These are phyloP conservation scores for Rhynchopsitta pachyrhyncha DNA, from an alignment of 2,113 vertebrate genomes.

Conservation along the genomic window DNA sequence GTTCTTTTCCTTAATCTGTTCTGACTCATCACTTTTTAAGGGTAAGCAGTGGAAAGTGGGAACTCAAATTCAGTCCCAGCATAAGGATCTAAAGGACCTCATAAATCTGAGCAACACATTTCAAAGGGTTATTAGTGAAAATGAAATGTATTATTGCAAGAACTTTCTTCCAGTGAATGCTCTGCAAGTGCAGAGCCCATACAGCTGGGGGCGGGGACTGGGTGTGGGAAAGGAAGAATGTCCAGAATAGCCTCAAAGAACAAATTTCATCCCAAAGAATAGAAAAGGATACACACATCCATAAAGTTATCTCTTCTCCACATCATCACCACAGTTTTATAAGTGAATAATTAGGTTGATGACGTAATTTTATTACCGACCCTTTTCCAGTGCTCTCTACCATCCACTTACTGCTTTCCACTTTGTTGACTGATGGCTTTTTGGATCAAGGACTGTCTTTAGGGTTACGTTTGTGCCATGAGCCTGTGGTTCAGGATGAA, in stretches of 20 bases:
- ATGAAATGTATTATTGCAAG: neutral
- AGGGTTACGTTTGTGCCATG: neutral
- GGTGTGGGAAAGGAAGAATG: neutral
- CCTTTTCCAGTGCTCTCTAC: neutral
- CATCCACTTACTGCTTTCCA: neutral
- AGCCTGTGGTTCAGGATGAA: neutral
- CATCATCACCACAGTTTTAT: neutral
- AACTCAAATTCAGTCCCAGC: neutral
- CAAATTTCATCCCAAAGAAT: neutral
- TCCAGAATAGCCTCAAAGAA: neutral
- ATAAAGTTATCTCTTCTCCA: neutral
- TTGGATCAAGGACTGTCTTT: neutral
- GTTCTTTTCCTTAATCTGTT: neutral
- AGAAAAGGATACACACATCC: neutral
- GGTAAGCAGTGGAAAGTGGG: neutral
- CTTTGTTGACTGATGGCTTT: neutral
- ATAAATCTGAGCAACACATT: neutral
- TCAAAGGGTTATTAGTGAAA: neutral
- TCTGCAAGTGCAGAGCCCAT: neutral
- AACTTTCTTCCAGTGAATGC: neutral
- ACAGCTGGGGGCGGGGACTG: neutral
- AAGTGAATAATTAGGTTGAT: neutral
- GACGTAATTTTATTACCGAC: constrained; percentile 5
- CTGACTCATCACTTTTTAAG: neutral
- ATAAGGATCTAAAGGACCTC: neutral